phyloP scores from a whole-genome alignment of 2,113 vertebrate genomes.

The Dendropsophus ebraccatus region DNA sequence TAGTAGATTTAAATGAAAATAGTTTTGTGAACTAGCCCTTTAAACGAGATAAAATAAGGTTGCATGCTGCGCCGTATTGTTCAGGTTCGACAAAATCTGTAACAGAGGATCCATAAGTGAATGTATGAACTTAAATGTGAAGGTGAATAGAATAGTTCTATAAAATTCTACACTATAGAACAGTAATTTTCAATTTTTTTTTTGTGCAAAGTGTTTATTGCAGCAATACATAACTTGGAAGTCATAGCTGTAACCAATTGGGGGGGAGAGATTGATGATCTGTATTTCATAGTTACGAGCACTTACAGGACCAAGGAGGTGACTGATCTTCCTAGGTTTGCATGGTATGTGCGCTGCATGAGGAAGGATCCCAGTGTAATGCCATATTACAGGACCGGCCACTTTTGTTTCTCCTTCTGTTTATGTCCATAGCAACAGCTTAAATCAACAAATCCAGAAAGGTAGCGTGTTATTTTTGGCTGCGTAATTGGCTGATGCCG shows the following conservation, averaged over 20 bases:
- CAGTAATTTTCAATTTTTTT: no score
- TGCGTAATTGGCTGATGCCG: not conserved
- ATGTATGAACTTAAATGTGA: no score
- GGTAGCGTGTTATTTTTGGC: not conserved
- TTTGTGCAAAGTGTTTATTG: constrained; percentile 10
- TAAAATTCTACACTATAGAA: no score
- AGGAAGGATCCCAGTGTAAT: not conserved
- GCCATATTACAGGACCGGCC: not conserved
- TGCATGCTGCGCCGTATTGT: no score
- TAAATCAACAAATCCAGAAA: constrained; percentile 7
- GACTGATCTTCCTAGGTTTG: not conserved
- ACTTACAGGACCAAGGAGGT: not conserved
- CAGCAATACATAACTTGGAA: not conserved
- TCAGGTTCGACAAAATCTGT: no score
- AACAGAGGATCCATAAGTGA: no score
- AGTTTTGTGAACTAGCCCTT: no score
- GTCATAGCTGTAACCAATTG: not conserved
- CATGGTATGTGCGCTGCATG: not conserved
- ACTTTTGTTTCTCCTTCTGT: not conserved
- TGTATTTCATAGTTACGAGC: not conserved
- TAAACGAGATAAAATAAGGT: no score
- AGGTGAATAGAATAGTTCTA: no score
- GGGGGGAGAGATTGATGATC: no score
- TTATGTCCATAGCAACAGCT: not conserved
- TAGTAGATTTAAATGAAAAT: no score